Conservation (phyloP, 2,888 invertebrate genomes). For the Acronicta psi region DNA sequence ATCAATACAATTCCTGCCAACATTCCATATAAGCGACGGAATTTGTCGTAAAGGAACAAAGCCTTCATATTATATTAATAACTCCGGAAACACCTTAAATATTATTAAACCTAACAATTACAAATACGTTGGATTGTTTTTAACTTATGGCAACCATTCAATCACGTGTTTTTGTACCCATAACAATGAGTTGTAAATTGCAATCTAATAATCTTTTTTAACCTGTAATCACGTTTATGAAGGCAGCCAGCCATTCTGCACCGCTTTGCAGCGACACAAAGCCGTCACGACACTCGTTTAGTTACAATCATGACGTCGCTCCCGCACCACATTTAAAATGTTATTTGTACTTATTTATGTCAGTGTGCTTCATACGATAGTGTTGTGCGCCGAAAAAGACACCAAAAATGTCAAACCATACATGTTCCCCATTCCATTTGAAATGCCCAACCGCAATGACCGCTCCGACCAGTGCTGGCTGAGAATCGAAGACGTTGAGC, state of each 20-base stretch:
- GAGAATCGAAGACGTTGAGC: slow-evolving; percentile 78
- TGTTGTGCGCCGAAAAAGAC: slow-evolving; percentile 57
- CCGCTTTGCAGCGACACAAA: slow-evolving; percentile 71
- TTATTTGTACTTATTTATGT: slow-evolving; percentile 69
- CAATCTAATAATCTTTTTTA: slow-evolving; percentile 77
- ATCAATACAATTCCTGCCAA: slow-evolving; percentile 6
- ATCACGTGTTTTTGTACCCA: slow-evolving; percentile 58
- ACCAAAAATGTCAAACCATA: slow-evolving; percentile 65
- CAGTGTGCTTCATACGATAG: slow-evolving; percentile 57
- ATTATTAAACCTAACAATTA: slow-evolving; percentile 25
- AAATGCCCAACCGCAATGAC: slow-evolving; percentile 80
- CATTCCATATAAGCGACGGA: slow-evolving; percentile 11
- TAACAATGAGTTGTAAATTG: slow-evolving; percentile 72
- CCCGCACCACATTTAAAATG: slow-evolving; percentile 83
- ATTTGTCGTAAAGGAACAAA: slow-evolving; percentile 13
- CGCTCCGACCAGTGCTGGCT: slow-evolving; percentile 83
- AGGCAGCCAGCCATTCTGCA: slow-evolving; percentile 72
- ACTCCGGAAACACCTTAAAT: slow-evolving; percentile 9
- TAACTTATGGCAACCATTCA: slow-evolving; percentile 41
- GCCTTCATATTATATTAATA: slow-evolving; percentile 11
- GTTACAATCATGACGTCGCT: slow-evolving; percentile 81
- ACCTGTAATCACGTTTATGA: slow-evolving; percentile 77
- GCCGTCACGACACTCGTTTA: slow-evolving; percentile 74
- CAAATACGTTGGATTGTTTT: slow-evolving; percentile 30
- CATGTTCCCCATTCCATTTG: slow-evolving; percentile 77